A percentile compares a stretch with the other conserved stretches of the same genome.
Conservation (phyloP, 2,113 vertebrate species). For the Tychaedon coryphoeus region DNA sequence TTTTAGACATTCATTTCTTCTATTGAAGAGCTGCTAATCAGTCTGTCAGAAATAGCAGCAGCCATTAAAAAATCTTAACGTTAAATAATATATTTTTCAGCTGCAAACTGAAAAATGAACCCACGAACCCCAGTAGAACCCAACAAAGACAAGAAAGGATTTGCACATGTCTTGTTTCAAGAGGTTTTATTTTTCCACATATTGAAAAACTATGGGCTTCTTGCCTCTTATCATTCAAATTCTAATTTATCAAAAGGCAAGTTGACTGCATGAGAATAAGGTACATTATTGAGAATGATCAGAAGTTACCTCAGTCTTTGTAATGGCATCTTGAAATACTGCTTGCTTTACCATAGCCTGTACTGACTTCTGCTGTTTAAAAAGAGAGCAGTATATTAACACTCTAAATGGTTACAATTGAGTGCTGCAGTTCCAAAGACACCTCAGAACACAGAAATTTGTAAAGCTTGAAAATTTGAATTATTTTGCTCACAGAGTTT, state of each 20-base stretch:
- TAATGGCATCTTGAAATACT: not conserved
- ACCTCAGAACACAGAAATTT: not conserved
- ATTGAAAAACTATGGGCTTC: not conserved
- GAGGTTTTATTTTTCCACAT: not conserved
- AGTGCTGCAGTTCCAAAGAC: not conserved
- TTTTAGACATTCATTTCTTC: constrained; percentile 1
- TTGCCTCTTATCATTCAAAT: not conserved
- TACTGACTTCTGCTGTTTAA: not conserved
- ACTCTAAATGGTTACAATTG: not conserved
- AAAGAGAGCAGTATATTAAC: not conserved
- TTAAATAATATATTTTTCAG: not conserved
- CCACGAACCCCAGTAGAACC: not conserved
- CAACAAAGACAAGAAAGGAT: not conserved
- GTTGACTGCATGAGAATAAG: not conserved
- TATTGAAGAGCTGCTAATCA: constrained; percentile 25
- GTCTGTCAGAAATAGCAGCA: constrained; percentile 24
- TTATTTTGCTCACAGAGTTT: not conserved
- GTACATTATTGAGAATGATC: not conserved
- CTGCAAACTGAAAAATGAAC: not conserved
- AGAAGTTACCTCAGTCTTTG: not conserved
- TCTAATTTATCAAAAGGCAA: not conserved
- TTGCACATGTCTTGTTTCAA: not conserved
- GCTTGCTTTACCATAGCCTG: not conserved
- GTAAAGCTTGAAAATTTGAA: not conserved
- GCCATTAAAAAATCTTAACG: not conserved